A percentile compares a stretch with the other conserved stretches of the same genome.
phyloP scores from a whole-genome alignment of 2,797 vertebrate species.

The Lacerta agilis region DNA sequence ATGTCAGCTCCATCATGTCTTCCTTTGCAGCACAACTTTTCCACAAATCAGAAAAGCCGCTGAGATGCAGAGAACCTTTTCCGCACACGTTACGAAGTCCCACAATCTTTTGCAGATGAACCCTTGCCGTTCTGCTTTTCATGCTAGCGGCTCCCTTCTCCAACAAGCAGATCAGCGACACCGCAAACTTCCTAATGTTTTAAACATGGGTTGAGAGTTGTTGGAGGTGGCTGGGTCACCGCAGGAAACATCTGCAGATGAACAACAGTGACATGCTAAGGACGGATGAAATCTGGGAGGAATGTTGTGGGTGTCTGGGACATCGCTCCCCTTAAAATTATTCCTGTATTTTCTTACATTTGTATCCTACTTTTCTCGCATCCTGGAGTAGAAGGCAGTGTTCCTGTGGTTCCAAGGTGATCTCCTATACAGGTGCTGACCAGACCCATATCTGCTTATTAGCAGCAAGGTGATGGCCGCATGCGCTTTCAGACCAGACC shows the following conservation, averaged over 20 bases:
- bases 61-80: not conserved
- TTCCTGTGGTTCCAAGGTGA: too few species aligned
- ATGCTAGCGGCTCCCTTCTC: not conserved
- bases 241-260: not conserved
- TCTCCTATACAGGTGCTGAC: too few species aligned
- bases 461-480: too few species aligned
- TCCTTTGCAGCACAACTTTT: not conserved
- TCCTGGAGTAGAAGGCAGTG: too few species aligned
- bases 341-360: not conserved
- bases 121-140: not conserved
- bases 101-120: not conserved
- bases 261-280: not conserved
- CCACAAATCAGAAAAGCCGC: not conserved
- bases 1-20: not conserved
- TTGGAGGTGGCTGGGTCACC: not conserved
- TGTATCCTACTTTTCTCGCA: too few species aligned
- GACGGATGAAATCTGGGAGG: not conserved
- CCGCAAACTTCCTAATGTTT: not conserved
- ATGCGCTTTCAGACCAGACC: too few species aligned
- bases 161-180: not conserved
- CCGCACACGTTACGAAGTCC: not conserved
- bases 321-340: not conserved
- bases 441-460: too few species aligned
- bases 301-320: not conserved
- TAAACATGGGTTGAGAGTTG: not conserved